Conservation (phyloP, 2,113 vertebrate genomes). For the Cepphus grylle region DNA sequence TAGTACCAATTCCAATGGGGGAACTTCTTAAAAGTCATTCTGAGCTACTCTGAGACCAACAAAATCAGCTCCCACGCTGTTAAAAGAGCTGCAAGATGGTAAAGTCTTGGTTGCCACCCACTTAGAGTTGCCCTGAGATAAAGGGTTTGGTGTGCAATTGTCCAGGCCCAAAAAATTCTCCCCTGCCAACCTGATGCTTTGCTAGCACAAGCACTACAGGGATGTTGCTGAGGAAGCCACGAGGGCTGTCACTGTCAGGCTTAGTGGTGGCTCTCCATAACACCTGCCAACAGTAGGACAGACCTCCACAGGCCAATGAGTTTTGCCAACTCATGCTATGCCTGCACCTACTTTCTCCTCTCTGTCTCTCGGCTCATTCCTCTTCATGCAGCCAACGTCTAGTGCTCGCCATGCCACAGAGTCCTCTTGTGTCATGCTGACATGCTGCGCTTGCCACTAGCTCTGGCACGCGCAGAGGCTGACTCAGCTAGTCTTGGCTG, state of each 20-base stretch:
- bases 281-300: neutral
- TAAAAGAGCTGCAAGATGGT: neutral
- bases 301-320: fast-evolving
- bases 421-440: neutral
- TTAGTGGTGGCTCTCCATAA: neutral
- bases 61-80: neutral
- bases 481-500: neutral
- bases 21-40: neutral
- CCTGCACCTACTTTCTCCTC: neutral
- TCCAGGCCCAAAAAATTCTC: neutral
- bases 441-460: neutral
- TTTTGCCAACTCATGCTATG: neutral
- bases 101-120: neutral
- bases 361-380: neutral
- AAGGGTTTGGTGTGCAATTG: neutral
- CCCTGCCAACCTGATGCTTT: neutral
- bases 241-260: neutral
- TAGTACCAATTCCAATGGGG: neutral
- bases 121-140: neutral
- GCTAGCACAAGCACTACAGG: neutral
- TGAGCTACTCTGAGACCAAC: neutral
- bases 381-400: neutral
- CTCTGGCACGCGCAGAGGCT: neutral
- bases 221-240: neutral
- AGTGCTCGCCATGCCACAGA: neutral